Evolutionary conservation across 2,797 vertebrate genomes (phyloP).

Genomic region (Spinibarbus caldwelli): DNA sequence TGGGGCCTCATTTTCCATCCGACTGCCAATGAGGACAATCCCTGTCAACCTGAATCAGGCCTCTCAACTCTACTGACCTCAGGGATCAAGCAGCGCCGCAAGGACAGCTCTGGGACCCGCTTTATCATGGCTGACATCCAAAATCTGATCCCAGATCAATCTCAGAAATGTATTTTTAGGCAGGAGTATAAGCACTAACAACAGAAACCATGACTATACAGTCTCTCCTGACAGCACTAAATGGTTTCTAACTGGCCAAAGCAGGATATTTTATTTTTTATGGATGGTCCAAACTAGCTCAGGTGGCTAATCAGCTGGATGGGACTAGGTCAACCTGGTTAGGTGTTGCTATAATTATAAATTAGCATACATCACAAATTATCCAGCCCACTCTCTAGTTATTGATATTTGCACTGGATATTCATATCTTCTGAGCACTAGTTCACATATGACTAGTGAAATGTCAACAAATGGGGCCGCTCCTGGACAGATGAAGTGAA

Average conservation of each 20-base stretch:
- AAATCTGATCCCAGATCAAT: not conserved
- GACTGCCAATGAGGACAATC: constrained; percentile 41
- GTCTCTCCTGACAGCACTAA: not conserved
- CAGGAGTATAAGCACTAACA: not conserved
- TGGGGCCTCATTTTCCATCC: constrained; percentile 45
- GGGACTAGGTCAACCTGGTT: not conserved
- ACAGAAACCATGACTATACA: not conserved
- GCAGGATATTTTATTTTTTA: not conserved
- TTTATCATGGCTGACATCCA: not conserved
- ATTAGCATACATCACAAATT: not conserved
- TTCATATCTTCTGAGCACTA: not conserved
- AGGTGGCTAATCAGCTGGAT: not conserved
- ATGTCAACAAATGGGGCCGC: not conserved
- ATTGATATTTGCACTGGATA: not conserved
- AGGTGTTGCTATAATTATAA: not conserved
- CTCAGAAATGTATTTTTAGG: not conserved
- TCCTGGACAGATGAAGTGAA: not conserved
- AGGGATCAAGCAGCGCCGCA: constrained; percentile 1
- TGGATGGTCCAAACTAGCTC: not conserved
- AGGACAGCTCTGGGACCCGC: not conserved
- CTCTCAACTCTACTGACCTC: constrained; percentile 23
- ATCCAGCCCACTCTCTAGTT: not conserved
- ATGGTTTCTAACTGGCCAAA: not conserved
- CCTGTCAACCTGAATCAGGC: constrained; percentile 30
- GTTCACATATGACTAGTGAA: not conserved